Evolutionary conservation across 2,888 invertebrate genomes (phyloP), one percentile per base, ranked within the genome.

Genomic region (Drosophila peninsularis): DNA sequence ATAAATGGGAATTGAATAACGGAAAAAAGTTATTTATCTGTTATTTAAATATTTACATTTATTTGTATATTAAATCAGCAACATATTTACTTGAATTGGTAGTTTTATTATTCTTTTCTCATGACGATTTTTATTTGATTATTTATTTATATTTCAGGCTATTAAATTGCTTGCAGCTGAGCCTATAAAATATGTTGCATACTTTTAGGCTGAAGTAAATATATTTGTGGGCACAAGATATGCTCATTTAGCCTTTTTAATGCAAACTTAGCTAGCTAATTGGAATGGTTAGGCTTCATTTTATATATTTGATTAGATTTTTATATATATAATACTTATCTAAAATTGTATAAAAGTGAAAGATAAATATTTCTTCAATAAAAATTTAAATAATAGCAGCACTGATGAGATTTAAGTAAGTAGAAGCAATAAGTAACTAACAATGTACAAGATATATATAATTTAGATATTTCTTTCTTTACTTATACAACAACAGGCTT

Each of bases 131-230:
- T 17, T 10, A 19, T 41, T 41, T 41, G 6, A n/a, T 39, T 41
- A 11, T 17, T 19, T 36, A 36, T 36, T 36, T 36, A 36, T 14
- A 32, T 32, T 32, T 32, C 30, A 32, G 9, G 13, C 34, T 11
- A 11, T 32, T 32, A 3, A 32, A 11, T 11, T 32, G 32, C 11
- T 32, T 4, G 3, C 9, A 17, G 27, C 27, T 34, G 0, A n/a
- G n/a, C n/a, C n/a, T n/a, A n/a, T n/a, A 3, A 27, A 5, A 47
- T 37, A 37, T 36, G 17, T 7, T 30, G 65, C 72, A 75, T 79
- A 79, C 62, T 71, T 79, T 67, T 61, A 34, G 62, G 80, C 53
- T 13, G 17, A 1, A 0, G 4, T 24, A 30, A 53, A 42, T 27
- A 14, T 34, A n/a, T 2, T 11, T 10, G 2, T 1, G 1, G n/a